Base-by-base conservation (phyloP, 2,888 invertebrate species). In the Aporophyla nigra region DNA sequence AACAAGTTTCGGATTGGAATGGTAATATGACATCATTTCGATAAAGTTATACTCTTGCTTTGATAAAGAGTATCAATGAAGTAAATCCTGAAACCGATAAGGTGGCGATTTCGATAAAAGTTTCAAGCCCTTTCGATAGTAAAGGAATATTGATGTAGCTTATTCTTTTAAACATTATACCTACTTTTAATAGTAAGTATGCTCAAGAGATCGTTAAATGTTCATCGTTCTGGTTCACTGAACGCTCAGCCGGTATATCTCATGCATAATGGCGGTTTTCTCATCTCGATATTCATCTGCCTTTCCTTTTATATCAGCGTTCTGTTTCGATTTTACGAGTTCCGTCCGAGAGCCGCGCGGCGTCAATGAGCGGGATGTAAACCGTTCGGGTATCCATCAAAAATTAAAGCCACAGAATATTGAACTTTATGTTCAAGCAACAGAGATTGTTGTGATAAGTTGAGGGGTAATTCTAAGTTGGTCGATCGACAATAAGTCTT, bases 321-420 rank as follows among this genome's bases (percentile, higher is more conserved):
- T 93, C 93, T 93, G 94, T 95, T 95, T 94, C 94, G 94, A 94
- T 94, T 95, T 95, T 95, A 95, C 95, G 94, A 95, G 93, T 90
- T 90, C 91, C 91, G 92, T 91, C 92, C 93, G 90, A 92, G 90
- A 90, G 84, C 90, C 85, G 84, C 84, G 83, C 78, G 87, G 93
- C 92, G 93, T 93, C 94, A 94, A 94, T 95, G 94, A 93, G 92
- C 89, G 87, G 89, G 91, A 92, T 87, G 80, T 85, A 88, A 89
- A 92, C 90, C 86, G 88, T 84, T 87, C 86, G 86, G 83, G 88
- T 85, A 89, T 87, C 74, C 74, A 91, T 91, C 89, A 88, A 90
- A 87, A 83, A 85, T 84, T 80, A 78, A 70, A 61, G 76, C 74
- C 78, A 81, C 46, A 69, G 85, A 74, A 93, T 80, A 91, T 88